Conservation (phyloP, 2,113 vertebrate species). For the Carlito syrichta region DNA sequence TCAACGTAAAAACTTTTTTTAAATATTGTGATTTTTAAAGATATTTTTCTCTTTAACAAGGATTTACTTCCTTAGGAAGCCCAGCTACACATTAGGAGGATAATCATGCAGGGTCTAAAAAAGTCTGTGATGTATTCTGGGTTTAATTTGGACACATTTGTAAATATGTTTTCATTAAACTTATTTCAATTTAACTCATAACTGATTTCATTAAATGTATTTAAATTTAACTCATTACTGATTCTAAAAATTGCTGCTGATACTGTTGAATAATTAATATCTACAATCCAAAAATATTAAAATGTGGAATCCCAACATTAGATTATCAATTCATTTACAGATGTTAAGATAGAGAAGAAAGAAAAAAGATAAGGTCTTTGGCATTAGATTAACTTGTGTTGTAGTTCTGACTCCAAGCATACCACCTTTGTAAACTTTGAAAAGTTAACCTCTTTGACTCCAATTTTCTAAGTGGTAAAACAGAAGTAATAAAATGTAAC, state of each 20-base stretch:
- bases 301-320: background rate
- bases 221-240: background rate
- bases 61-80: background rate
- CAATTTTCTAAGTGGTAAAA: constrained; percentile 21
- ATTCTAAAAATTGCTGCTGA: background rate
- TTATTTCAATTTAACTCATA: background rate
- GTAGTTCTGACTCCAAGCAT: background rate
- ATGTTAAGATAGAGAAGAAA: background rate
- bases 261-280: background rate
- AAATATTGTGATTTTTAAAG: too few species aligned
- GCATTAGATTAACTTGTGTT: background rate
- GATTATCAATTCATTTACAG: background rate
- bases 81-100: background rate
- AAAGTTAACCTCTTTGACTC: constrained; percentile 28
- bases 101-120: background rate
- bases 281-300: background rate
- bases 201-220: too few species aligned
- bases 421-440: background rate
- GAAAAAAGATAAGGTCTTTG: background rate
- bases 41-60: too few species aligned
- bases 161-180: background rate
- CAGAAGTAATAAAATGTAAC: constrained; percentile 19
- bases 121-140: background rate
- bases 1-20: background rate
- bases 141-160: background rate